Percentiles rank a stretch among this genome's conserved stretches.
phyloP scores from a whole-genome alignment of 2,113 vertebrate species.

The Seriola dumerili region DNA sequence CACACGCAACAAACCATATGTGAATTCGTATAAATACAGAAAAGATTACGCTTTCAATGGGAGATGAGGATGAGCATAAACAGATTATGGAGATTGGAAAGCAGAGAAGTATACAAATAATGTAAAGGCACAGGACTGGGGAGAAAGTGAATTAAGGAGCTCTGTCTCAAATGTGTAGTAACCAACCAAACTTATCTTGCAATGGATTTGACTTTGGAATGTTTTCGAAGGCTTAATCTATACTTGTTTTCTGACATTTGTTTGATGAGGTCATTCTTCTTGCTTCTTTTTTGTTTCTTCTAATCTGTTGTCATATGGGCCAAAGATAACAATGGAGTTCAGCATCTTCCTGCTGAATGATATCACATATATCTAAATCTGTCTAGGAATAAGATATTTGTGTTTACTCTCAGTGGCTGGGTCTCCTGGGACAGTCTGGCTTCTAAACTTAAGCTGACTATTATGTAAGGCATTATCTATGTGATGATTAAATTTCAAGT shows the following conservation, averaged over 20 bases:
- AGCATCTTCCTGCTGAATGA: constrained; percentile 35
- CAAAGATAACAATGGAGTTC: constrained; percentile 49
- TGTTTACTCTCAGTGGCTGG: constrained; percentile 32
- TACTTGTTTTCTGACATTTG: constrained; percentile 2
- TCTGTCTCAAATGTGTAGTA: neutral
- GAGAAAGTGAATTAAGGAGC: constrained; percentile 27
- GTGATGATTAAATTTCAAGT: constrained; percentile 46
- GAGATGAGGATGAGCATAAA: neutral
- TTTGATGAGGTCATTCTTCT: constrained; percentile 9
- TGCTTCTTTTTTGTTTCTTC: constrained; percentile 25
- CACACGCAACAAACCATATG: neutral
- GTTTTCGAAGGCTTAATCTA: neutral
- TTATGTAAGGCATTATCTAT: constrained; percentile 47
- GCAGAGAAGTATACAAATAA: neutral
- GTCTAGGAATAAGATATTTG: constrained; percentile 42
- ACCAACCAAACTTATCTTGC: neutral
- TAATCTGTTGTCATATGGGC: constrained; percentile 56
- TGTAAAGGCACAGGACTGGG: neutral
- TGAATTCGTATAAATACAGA: neutral
- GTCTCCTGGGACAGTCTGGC: constrained; percentile 25
- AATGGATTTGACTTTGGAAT: constrained; percentile 11
- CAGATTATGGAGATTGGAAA: neutral
- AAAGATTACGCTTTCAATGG: neutral
- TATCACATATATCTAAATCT: constrained; percentile 59
- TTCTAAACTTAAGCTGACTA: constrained; percentile 46